phyloP scores from a whole-genome alignment of 2,797 vertebrate genomes.

The Melanotaenia trifasciata region DNA sequence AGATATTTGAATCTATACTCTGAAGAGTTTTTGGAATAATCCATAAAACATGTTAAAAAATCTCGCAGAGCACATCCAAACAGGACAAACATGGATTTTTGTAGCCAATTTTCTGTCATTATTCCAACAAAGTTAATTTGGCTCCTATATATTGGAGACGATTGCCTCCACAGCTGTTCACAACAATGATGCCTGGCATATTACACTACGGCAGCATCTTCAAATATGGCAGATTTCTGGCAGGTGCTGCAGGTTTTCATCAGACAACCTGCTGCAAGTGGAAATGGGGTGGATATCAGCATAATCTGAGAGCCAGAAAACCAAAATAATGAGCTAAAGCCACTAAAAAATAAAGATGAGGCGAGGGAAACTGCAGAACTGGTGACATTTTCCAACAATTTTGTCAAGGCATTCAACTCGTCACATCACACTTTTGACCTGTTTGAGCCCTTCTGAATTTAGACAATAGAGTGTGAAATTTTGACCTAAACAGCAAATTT shows the following conservation, averaged over 20 bases:
- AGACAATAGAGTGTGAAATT: not conserved
- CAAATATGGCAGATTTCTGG: conserved; percentile 21
- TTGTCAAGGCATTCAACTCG: not conserved
- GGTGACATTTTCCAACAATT: not conserved
- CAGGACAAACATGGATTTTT: conserved; percentile 7
- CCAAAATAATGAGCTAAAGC: conserved; percentile 16
- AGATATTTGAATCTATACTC: not conserved
- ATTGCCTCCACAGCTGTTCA: conserved; percentile 23
- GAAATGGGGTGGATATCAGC: conserved; percentile 1
- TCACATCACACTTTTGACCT: not conserved
- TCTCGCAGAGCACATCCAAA: not conserved
- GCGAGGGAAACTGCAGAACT: not conserved
- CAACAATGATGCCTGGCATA: conserved; percentile 7
- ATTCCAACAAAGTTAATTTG: conserved; percentile 14
- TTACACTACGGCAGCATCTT: conserved; percentile 7
- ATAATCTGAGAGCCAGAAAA: conserved; percentile 5
- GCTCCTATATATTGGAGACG: conserved; percentile 2
- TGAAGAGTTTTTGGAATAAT: not conserved
- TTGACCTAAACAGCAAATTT: conserved; percentile 4
- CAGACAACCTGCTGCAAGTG: conserved; percentile 17
- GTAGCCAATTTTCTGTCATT: conserved; percentile 2
- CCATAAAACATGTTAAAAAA: not conserved
- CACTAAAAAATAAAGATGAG: not conserved
- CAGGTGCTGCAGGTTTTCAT: conserved; percentile 13
- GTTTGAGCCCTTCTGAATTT: not conserved